Conservation (phyloP, 1,140 invertebrate species). For the Microvelia longipes region DNA sequence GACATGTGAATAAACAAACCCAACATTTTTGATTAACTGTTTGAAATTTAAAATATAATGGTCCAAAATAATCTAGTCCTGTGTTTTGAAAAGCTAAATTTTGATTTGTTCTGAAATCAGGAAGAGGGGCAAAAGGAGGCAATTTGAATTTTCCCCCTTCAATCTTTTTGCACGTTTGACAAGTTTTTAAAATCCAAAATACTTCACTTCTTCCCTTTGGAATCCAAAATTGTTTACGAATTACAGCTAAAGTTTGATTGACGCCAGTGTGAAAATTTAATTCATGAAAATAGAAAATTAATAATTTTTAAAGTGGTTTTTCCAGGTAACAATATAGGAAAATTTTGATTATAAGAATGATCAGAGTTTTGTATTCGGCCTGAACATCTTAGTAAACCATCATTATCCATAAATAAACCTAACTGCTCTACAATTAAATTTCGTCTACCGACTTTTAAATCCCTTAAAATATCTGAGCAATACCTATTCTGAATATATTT, state of each 20-base stretch:
- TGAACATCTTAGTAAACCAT: not conserved
- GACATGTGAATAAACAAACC: not conserved
- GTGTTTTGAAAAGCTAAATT: not conserved
- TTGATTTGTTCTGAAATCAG: not conserved
- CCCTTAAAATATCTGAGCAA: not conserved
- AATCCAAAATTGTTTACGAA: not conserved
- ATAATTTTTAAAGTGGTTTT: not conserved
- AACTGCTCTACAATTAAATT: not conserved
- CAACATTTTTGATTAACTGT: not conserved
- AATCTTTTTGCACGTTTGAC: not conserved
- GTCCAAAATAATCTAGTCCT: not conserved
- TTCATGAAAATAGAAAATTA: not conserved
- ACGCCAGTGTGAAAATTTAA: not conserved
- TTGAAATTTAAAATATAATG: not conserved
- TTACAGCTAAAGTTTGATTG: not conserved
- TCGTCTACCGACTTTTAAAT: not conserved
- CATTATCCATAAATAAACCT: not conserved
- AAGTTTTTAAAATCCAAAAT: not conserved
- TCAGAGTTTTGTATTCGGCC: not conserved
- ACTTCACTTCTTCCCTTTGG: not conserved
- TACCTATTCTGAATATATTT: not conserved
- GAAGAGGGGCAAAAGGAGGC: not conserved
- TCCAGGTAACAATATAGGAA: not conserved
- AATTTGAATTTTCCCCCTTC: not conserved
- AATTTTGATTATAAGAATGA: not conserved